Conservation (phyloP, 2,113 vertebrate genomes). For the Tichodroma muraria region DNA sequence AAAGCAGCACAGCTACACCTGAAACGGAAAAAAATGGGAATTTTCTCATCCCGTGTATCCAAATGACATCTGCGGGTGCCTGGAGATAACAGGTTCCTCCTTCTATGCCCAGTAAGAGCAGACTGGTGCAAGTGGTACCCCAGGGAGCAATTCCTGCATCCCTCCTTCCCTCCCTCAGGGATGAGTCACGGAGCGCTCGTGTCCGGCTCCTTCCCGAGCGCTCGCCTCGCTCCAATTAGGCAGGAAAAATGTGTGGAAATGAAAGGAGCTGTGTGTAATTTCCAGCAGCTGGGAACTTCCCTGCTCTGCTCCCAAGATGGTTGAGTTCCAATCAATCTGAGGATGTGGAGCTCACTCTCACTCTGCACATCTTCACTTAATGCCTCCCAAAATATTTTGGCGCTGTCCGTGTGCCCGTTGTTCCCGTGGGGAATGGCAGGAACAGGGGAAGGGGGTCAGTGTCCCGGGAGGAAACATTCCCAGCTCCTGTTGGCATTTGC, state of each 20-base stretch:
- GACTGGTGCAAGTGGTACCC: neutral
- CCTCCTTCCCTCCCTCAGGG: neutral
- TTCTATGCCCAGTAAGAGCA: neutral
- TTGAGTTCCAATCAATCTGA: neutral
- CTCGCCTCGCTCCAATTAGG: neutral
- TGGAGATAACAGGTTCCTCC: neutral
- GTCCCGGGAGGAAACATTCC: neutral
- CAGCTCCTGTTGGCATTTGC: neutral
- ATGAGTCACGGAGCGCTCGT: neutral
- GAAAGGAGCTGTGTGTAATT: neutral
- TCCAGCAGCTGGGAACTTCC: neutral
- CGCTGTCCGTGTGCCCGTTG: fast-evolving
- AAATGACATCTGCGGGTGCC: neutral
- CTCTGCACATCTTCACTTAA: neutral
- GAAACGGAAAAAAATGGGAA: neutral
- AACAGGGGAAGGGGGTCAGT: neutral
- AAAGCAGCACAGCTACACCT: neutral
- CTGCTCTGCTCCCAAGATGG: neutral
- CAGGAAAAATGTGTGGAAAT: slow-evolving; percentile 8
- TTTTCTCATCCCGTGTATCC: neutral
- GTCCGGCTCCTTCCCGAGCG: neutral
- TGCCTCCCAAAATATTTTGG: neutral
- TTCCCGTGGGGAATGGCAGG: neutral
- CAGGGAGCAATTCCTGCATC: neutral
- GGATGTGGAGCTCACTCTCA: neutral